Conservation (phyloP, 1,140 invertebrate genomes). For the Atta cephalotes region DNA sequence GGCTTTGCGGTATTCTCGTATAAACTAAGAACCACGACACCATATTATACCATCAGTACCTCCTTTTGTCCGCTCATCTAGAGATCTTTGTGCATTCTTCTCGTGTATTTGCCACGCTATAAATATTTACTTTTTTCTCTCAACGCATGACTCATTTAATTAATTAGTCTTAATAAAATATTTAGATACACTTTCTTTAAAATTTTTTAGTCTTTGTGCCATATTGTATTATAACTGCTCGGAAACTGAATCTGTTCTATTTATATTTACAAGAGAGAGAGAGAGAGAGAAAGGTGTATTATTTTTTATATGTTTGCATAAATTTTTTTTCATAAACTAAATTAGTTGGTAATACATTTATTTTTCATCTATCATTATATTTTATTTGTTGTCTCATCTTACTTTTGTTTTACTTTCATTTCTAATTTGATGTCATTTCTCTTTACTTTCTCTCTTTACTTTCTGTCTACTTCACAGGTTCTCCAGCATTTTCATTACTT, state of each 20-base stretch:
- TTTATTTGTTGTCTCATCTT: constrained; percentile 6
- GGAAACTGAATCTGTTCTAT: neutral
- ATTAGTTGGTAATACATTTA: neutral
- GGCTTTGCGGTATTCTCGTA: constrained; percentile 44
- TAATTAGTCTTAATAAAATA: constrained; percentile 11
- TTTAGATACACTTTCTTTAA: neutral
- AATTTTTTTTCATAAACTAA: neutral
- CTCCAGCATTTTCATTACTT: constrained; percentile 59
- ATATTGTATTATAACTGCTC: neutral
- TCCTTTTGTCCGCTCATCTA: constrained; percentile 10
- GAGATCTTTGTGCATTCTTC: constrained; percentile 12
- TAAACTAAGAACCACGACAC: constrained; percentile 58
- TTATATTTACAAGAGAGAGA: neutral
- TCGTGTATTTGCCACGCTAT: constrained; percentile 21
- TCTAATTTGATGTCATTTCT: constrained; percentile 35
- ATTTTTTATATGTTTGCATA: neutral
- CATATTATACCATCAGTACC: constrained; percentile 73
- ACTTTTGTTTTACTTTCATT: constrained; percentile 22
- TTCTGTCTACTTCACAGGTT: constrained; percentile 43
- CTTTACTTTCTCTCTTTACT: constrained; percentile 14
- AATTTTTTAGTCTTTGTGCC: neutral
- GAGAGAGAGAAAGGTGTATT: too few species aligned
- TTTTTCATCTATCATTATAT: neutral
- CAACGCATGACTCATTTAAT: constrained; percentile 26
- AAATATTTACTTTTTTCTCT: constrained; percentile 26